Evolutionary conservation across 2,888 invertebrate genomes (phyloP), one percentile per base, ranked within the genome.

Genomic region (Myopa testacea): DNA sequence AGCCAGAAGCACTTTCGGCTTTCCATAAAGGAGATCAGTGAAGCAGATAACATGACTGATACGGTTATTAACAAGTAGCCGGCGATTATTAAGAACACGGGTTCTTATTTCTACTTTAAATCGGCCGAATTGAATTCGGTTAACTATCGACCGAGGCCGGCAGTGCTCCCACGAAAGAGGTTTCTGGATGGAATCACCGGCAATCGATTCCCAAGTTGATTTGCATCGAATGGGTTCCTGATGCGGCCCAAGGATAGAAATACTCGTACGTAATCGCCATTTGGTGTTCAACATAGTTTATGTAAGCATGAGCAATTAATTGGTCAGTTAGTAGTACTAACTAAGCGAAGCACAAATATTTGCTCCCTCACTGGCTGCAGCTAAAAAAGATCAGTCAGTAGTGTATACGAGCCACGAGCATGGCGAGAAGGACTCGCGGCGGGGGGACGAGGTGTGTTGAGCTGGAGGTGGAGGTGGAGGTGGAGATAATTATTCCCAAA

Each of bases 1-100:
- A 86, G 86, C 88, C 87, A 87, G 87, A 85, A 87, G 87, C 87
- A 84, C 84, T 86, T 86, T 86, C 85, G 87, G 86, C 86, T 84
- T 87, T 87, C 88, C 85, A 85, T 87, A 84, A 87, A 84, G 85
- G 81, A 85, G 88, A 87, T 87, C 86, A 83, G 83, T 79, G 81
- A 77, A 75, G 80, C 76, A 82, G 83, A 83, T 83, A 85, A 85
- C 80, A 81, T 80, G 82, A 83, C 83, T 85, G 86, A 85, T 84
- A 82, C 83, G 85, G 81, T 85, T 86, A 87, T 87, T 85, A 87
- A 86, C 87, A 86, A 84, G 85, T 85, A 85, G 83, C 82, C 81
- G 40, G 58, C 75, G 69, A 69, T 75, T 69, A 69, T 75, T 68
- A 60, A 60, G 75, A 75, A 75, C 75, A 69, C 45, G 60, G 75